These are phyloP conservation scores for Alethe diademata DNA, from an alignment of 2,113 vertebrate species.

Conservation along the genomic window DNA sequence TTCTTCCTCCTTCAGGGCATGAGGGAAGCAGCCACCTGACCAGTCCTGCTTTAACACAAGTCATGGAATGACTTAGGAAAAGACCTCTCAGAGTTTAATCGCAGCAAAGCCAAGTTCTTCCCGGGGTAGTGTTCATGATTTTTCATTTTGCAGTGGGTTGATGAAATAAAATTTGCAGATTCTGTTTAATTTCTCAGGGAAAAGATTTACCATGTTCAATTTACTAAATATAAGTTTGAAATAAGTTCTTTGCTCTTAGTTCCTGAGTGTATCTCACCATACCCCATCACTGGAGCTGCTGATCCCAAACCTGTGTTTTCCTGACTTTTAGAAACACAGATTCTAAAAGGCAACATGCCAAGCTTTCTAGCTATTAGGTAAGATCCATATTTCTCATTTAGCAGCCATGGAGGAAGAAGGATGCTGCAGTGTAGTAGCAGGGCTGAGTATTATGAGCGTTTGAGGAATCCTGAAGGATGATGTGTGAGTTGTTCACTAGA, in stretches of 20 bases:
- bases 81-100: not conserved
- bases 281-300: fast-evolving
- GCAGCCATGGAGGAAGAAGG: not conserved
- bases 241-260: not conserved
- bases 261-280: not conserved
- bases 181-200: not conserved
- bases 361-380: not conserved
- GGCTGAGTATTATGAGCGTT: not conserved
- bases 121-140: not conserved
- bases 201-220: not conserved
- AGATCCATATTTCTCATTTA: not conserved
- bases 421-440: not conserved
- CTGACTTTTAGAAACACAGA: not conserved
- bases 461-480: not conserved
- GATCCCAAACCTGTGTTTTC: not conserved
- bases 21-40: not conserved
- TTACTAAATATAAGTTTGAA: not conserved
- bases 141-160: not conserved
- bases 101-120: not conserved
- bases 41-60: not conserved
- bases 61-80: not conserved
- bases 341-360: not conserved
- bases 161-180: not conserved
- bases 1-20: not conserved
- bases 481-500: not conserved